Evolutionary conservation across 1,140 invertebrate species (phyloP).

Genomic region (Drosophila melanica): DNA sequence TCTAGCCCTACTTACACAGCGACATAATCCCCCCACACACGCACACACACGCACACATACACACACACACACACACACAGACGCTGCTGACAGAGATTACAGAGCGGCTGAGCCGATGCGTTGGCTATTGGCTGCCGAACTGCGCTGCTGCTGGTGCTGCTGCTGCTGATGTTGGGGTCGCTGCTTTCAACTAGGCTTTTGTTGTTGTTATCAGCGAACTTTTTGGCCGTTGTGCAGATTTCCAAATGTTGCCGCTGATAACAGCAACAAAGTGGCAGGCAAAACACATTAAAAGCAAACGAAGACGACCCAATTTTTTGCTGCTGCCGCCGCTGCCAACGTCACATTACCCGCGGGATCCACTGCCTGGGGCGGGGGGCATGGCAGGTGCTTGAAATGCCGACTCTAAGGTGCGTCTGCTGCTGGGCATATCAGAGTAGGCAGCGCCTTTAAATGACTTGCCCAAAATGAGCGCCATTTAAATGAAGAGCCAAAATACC

Average conservation of each 20-base stretch:
- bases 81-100: constrained; percentile 57
- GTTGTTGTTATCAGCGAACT: constrained; percentile 70
- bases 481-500: constrained; percentile 49
- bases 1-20: constrained; percentile 78
- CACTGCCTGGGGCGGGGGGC: not conserved
- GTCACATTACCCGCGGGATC: constrained; percentile 27
- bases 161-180: constrained; percentile 23
- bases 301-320: constrained; percentile 69
- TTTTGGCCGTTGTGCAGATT: constrained; percentile 48
- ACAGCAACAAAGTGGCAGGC: constrained; percentile 68
- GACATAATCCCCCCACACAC: constrained; percentile 43
- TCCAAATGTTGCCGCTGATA: constrained; percentile 57
- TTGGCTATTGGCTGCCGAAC: constrained; percentile 56
- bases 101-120: constrained; percentile 55
- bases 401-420: constrained; percentile 17
- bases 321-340: constrained; percentile 15
- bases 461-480: constrained; percentile 32
- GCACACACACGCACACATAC: constrained; percentile 17
- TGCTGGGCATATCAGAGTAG: constrained; percentile 10
- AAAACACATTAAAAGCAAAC: constrained; percentile 65
- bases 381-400: constrained; percentile 29
- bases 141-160: constrained; percentile 43
- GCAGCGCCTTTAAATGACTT: constrained; percentile 42
- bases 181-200: constrained; percentile 41
- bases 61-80: constrained; percentile 8